Evolutionary conservation across 2,888 invertebrate species (phyloP).

Genomic region (Acrocera orbiculus): DNA sequence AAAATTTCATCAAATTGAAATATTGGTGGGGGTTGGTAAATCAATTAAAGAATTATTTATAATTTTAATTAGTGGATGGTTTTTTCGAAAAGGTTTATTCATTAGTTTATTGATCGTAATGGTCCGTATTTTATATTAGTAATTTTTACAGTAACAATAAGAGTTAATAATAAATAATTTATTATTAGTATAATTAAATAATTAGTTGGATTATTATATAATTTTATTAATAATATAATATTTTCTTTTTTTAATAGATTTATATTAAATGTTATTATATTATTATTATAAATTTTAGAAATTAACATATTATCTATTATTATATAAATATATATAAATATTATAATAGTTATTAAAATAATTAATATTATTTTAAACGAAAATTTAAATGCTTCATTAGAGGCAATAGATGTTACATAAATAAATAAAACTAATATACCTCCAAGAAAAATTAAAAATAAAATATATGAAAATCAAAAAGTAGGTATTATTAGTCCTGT

Average conservation of each 20-base stretch:
- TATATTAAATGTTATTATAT: too few relatives aligned
- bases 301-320: conserved; percentile 22
- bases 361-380: conserved; percentile 22
- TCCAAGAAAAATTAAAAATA: conserved; percentile 44
- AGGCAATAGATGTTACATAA: conserved; percentile 43
- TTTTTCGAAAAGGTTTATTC: conserved; percentile 33
- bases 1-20: conserved; percentile 49
- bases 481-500: conserved; percentile 33
- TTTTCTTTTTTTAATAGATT: too few relatives aligned
- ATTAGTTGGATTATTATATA: conserved; percentile 36
- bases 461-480: conserved; percentile 42
- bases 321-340: conserved; percentile 17
- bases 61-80: conserved; percentile 37
- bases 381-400: conserved; percentile 39
- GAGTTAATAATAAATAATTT: conserved; percentile 40
- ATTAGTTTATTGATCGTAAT: conserved; percentile 35
- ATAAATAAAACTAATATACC: conserved; percentile 47
- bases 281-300: too few relatives aligned
- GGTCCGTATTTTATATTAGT: conserved; percentile 38
- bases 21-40: conserved; percentile 42
- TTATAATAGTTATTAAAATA: conserved; percentile 16
- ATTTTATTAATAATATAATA: conserved; percentile 35
- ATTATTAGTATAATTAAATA: conserved; percentile 36
- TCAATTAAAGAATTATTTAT: conserved; percentile 40
- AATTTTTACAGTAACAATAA: conserved; percentile 40